Evolutionary conservation across 2,113 vertebrate species (phyloP).

Genomic region (Dipodomys ordii): DNA sequence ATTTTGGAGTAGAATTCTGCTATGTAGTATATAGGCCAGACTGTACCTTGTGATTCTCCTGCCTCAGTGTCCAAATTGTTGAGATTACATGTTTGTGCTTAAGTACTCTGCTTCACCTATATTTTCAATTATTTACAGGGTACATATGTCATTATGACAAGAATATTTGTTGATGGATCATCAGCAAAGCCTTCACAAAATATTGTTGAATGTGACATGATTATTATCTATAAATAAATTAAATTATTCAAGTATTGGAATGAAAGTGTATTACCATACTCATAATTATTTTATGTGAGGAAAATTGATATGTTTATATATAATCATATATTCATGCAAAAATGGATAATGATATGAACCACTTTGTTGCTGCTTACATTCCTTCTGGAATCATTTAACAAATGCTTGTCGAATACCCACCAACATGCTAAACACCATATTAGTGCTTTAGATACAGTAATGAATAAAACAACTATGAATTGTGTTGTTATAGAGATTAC

Average conservation of each 20-base stretch:
- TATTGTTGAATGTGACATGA: not conserved
- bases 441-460: not conserved
- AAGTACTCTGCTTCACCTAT: no score
- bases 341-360: not conserved
- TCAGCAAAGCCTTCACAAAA: not conserved
- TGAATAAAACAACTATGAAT: slow-evolving; percentile 14
- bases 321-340: slow-evolving; percentile 19
- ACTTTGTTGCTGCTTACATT: not conserved
- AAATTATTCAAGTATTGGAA: not conserved
- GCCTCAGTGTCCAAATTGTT: no score
- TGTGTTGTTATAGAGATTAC: not conserved
- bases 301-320: not conserved
- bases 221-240: not conserved
- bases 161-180: not conserved
- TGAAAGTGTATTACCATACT: not conserved
- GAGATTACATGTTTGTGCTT: no score
- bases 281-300: not conserved
- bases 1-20: no score
- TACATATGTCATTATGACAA: not conserved
- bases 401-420: not conserved
- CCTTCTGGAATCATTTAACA: slow-evolving; percentile 7
- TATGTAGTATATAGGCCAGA: no score
- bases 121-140: not conserved
- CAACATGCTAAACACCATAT: not conserved
- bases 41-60: no score